A percentile compares a stretch with the other conserved stretches of the same genome.
These are phyloP conservation scores for Odontophorus gujanensis DNA, from an alignment of 2,113 vertebrate species.

Conservation along the genomic window DNA sequence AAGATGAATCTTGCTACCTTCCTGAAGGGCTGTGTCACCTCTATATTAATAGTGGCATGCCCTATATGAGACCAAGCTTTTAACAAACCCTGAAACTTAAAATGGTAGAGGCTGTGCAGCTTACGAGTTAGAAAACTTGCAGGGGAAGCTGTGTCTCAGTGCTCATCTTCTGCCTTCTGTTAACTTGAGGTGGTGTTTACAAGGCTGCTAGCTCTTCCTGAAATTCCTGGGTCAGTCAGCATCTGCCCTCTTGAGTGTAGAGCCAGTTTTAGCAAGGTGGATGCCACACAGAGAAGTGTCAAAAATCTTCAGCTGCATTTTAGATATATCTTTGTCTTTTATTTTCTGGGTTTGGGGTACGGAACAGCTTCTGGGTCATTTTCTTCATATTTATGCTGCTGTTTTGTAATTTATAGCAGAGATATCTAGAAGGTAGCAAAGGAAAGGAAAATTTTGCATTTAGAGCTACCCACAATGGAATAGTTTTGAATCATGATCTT, in stretches of 20 bases:
- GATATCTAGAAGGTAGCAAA: not conserved
- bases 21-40: not conserved
- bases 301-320: not conserved
- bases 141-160: not conserved
- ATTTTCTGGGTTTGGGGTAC: not conserved
- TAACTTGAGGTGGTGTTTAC: not conserved
- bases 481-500: not conserved
- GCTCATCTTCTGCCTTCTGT: not conserved
- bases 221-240: not conserved
- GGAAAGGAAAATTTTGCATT: not conserved
- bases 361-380: not conserved
- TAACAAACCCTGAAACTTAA: not conserved
- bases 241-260: not conserved
- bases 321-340: not conserved
- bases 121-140: not conserved
- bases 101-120: not conserved
- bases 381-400: not conserved
- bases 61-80: not conserved
- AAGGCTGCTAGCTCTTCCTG: not conserved
- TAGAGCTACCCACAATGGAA: rapidly evolving
- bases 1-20: not conserved
- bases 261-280: not conserved
- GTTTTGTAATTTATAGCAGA: not conserved
- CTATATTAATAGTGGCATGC: too few relatives aligned
- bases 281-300: not conserved